Base-by-base conservation (phyloP, 2,888 invertebrate species). In the Antitype chi region DNA sequence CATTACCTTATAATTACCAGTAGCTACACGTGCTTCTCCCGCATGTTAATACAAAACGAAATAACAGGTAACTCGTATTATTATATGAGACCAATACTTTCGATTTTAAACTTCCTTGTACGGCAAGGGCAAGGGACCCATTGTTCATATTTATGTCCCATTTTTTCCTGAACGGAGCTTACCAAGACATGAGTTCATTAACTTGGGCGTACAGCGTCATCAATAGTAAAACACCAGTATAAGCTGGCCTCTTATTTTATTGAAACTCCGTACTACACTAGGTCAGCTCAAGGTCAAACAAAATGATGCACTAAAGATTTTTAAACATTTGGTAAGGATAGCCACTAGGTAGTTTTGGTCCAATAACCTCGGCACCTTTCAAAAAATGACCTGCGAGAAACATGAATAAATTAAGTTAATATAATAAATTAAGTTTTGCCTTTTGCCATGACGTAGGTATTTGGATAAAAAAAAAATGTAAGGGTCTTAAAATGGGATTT, bases 1-100 rank as follows among this genome's bases (percentile, higher is more conserved):
- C 63, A 76, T 70, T 67, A 80, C 68, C 52, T 60, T 68, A 64
- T 60, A 72, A 81, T 80, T 72, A 80, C 52, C 28, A 32, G 70
- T 52, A 25, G n/a, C 15, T 17, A 17, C 8, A 66, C 57, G 74
- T 76, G 63, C 17, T 52, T 25, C 28, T 64, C 47, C 32, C 52
- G 69, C 70, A 76, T 73, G 68, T 74, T 63, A 76, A 73, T 76
- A 59, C 60, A 74, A 67, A 67, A 20, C 25, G 52, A 52, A 59
- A 25, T 17, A 71, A 63, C 57, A 43, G 43, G 63, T 38, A 55
- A 60, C 60, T 70, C 52, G 76, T 38, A n/a, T 70, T 76, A 73
- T 77, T 80, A 77, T 75, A 69, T n/a, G 17, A 75, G 55, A 79
- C 28, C 70, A 52, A 74, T 76, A 81, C 86, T 83, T 87, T 87